Conservation (phyloP, 1,140 invertebrate genomes). For the Homarus americanus region DNA sequence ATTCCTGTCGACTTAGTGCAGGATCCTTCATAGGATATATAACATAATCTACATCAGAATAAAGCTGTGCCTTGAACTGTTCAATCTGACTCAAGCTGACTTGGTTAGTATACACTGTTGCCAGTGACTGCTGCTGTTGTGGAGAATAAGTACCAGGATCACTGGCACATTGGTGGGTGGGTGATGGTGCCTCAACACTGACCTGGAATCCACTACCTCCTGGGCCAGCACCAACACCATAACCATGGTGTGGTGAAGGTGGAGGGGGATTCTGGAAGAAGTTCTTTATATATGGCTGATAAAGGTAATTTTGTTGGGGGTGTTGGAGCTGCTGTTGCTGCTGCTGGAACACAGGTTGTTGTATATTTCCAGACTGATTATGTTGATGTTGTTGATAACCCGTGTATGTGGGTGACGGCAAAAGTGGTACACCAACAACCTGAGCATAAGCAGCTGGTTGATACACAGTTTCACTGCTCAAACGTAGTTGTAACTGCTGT, state of each 20-base stretch:
- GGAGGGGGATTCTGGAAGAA: constrained; percentile 71
- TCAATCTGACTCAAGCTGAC: constrained; percentile 88
- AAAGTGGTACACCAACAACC: constrained; percentile 71
- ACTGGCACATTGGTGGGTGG: constrained; percentile 59
- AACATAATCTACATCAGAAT: constrained; percentile 93
- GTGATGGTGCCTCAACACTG: constrained; percentile 48
- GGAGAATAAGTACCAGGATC: constrained; percentile 58
- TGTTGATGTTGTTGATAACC: constrained; percentile 58
- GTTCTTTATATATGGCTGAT: constrained; percentile 65
- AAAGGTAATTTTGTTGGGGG: constrained; percentile 54
- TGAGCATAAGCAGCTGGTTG: constrained; percentile 72
- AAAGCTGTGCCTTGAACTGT: constrained; percentile 90
- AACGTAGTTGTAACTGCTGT: constrained; percentile 60
- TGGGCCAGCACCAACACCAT: constrained; percentile 63
- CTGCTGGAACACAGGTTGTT: constrained; percentile 24
- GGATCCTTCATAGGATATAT: constrained; percentile 93
- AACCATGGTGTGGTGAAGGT: constrained; percentile 52
- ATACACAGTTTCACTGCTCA: constrained; percentile 72
- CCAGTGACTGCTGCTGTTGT: constrained; percentile 76
- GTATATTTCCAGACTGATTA: constrained; percentile 16
- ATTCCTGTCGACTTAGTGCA: constrained; percentile 91
- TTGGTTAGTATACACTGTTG: constrained; percentile 83
- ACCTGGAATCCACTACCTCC: constrained; percentile 55
- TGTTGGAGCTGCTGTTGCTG: constrained; percentile 47
- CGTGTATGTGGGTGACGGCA: constrained; percentile 69